Percentiles rank a stretch among this genome's conserved stretches.
phyloP scores from a whole-genome alignment of 2,113 vertebrate genomes.

The Ageneiosus marmoratus region DNA sequence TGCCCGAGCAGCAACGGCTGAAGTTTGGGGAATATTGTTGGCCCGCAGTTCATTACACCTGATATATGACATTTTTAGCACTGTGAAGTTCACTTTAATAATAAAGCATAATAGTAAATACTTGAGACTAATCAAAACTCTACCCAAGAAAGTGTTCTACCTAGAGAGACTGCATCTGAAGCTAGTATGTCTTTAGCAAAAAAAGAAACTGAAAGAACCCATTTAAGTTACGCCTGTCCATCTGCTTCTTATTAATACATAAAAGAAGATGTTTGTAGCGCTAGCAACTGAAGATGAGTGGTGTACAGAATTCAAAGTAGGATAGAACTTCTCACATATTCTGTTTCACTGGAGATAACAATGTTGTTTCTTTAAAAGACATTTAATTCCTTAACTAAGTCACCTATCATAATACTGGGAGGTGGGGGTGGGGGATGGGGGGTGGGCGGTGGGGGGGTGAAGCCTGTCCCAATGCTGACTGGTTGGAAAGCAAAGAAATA shows the following conservation, averaged over 20 bases:
- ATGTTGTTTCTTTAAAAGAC: neutral
- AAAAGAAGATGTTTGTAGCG: neutral
- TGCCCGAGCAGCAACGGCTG: slow-evolving; percentile 60
- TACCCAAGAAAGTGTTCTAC: slow-evolving; percentile 65
- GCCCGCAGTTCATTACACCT: slow-evolving; percentile 74
- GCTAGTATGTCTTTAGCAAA: slow-evolving; percentile 54
- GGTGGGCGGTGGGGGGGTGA: no score
- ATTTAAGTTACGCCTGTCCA: slow-evolving; percentile 7
- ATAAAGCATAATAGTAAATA: slow-evolving; percentile 72
- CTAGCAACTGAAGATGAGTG: neutral
- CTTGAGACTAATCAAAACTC: slow-evolving; percentile 64
- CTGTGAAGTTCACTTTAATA: slow-evolving; percentile 64
- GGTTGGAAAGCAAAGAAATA: no score
- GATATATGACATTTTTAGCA: slow-evolving; percentile 76
- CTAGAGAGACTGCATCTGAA: slow-evolving; percentile 58
- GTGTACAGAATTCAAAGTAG: neutral
- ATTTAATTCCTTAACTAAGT: no score
- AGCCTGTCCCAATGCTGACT: no score
- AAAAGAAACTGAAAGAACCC: slow-evolving; percentile 4
- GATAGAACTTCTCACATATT: neutral
- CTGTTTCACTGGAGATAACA: slow-evolving; percentile 3
- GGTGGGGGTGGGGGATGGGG: no score
- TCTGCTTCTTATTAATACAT: slow-evolving; percentile 44
- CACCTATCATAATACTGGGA: no score
- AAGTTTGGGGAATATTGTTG: slow-evolving; percentile 69